Evolutionary conservation across 2,888 invertebrate species (phyloP).

Genomic region (Balanococcus diminutus): DNA sequence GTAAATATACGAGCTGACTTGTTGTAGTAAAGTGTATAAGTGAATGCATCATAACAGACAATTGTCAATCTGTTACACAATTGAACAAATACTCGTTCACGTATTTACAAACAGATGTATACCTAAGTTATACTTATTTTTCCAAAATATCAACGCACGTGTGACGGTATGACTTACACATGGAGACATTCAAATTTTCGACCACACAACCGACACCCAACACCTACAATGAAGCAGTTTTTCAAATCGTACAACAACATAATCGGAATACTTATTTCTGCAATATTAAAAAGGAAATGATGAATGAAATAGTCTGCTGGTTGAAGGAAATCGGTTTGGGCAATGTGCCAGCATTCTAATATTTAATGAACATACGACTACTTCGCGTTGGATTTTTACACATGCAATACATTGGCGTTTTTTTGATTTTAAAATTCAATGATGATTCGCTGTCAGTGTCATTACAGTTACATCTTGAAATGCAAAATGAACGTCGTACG

Average conservation of each 20-base stretch:
- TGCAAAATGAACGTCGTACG: background rate
- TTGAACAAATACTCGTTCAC: conserved; percentile 14
- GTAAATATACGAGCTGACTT: no score
- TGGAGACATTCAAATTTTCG: background rate
- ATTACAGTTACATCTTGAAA: background rate
- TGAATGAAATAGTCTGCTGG: conserved; percentile 20
- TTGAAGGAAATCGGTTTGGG: conserved; percentile 31
- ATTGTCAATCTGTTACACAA: conserved; percentile 25
- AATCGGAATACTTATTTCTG: conserved; percentile 4
- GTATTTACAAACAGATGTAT: background rate
- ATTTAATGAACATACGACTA: conserved; percentile 4
- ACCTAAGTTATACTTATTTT: background rate
- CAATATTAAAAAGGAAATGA: conserved; percentile 37
- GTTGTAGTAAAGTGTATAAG: background rate
- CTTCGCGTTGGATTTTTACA: background rate
- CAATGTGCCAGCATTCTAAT: conserved; percentile 2
- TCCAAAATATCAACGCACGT: conserved; percentile 2
- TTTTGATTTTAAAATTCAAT: background rate
- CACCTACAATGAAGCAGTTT: background rate
- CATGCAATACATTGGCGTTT: background rate
- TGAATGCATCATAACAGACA: background rate
- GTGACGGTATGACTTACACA: background rate
- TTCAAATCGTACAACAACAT: background rate
- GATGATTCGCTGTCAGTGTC: background rate
- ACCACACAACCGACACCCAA: background rate